Conservation (phyloP, 2,797 vertebrate species). For the Pteronotus mesoamericanus region DNA sequence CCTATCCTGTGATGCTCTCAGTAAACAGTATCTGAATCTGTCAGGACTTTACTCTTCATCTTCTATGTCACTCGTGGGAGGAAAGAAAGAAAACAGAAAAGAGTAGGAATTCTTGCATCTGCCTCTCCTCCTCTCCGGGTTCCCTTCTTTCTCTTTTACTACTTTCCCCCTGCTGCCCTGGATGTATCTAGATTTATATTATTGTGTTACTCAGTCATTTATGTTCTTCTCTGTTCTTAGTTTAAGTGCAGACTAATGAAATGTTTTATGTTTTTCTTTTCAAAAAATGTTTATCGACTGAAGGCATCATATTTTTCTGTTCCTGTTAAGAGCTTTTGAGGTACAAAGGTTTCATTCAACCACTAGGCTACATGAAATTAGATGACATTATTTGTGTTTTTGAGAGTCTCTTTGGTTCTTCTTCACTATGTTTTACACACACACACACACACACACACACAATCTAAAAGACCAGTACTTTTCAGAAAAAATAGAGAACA, state of each 20-base stretch:
- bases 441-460: background rate
- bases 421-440: background rate
- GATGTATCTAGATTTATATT: background rate
- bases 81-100: background rate
- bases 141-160: background rate
- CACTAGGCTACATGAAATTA: background rate
- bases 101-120: background rate
- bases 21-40: background rate
- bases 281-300: background rate
- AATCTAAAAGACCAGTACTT: background rate
- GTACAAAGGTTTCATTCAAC: background rate
- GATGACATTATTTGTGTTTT: background rate
- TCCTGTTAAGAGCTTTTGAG: background rate
- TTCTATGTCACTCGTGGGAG: background rate
- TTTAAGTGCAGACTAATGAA: constrained; percentile 3
- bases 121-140: background rate
- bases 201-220: background rate
- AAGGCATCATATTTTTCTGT: background rate
- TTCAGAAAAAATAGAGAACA: background rate
- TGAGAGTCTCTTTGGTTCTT: background rate
- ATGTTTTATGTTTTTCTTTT: background rate
- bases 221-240: background rate
- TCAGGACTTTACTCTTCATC: background rate
- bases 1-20: background rate
- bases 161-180: background rate